phyloP scores from a whole-genome alignment of 2,113 vertebrate genomes.

The Gasterosteus nipponicus region DNA sequence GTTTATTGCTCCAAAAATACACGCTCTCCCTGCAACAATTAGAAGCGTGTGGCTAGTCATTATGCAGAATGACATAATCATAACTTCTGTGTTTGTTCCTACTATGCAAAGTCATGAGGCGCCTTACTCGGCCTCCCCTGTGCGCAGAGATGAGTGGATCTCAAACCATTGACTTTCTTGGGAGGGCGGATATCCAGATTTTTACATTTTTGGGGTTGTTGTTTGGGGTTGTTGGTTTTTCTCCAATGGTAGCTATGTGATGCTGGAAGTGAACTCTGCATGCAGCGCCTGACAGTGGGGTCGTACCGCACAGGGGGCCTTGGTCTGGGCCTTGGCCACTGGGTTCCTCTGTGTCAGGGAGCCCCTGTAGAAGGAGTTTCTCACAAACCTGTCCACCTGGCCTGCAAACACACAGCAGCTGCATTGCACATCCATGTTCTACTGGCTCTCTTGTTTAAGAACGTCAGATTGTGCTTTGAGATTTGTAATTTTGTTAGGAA shows the following conservation, averaged over 20 bases:
- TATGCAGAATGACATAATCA: too few relatives aligned
- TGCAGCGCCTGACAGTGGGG: constrained; percentile 20
- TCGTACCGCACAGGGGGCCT: constrained; percentile 68
- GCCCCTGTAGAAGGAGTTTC: constrained; percentile 82
- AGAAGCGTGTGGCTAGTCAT: too few relatives aligned
- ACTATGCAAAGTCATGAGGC: too few relatives aligned
- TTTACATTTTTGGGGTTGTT: not conserved
- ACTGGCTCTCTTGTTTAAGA: not conserved
- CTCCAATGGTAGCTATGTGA: not conserved
- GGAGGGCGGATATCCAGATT: not conserved
- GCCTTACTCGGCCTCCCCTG: too few relatives aligned
- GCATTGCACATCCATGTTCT: constrained; percentile 18
- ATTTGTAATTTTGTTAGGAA: not conserved
- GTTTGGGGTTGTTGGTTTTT: not conserved
- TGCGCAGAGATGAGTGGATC: too few relatives aligned
- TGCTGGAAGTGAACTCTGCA: constrained; percentile 45
- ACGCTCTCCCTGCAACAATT: too few relatives aligned
- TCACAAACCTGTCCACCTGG: constrained; percentile 74
- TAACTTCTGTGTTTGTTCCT: too few relatives aligned
- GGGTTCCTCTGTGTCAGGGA: constrained; percentile 89
- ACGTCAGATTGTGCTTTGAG: not conserved
- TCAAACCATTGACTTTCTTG: too few relatives aligned
- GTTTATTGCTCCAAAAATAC: not conserved
- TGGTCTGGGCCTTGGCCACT: constrained; percentile 67
- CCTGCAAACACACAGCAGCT: constrained; percentile 65